Evolutionary conservation across 2,113 vertebrate genomes (phyloP), one percentile per base, ranked within the genome.

Genomic region (Tachuris rubrigastra): DNA sequence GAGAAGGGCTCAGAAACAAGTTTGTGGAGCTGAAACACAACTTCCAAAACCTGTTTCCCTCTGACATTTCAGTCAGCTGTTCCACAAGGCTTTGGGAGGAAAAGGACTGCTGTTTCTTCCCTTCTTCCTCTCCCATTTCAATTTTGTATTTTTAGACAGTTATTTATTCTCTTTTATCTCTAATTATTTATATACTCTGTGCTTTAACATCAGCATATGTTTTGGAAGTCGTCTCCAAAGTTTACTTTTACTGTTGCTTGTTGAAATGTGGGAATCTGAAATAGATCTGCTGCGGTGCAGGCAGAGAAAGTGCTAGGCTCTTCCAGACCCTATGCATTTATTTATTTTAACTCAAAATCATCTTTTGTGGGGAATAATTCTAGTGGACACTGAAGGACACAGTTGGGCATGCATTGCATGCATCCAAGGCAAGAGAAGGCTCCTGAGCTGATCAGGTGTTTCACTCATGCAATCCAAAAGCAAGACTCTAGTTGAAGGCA

Each of bases 31-130:
- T 92, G 89, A 96, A 96, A 90, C 60, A 82, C 83, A 93, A 67
- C 83, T 75, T 86, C 79, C 80, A 85, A 97, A 98, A 95, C 71
- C 80, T 97, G 85, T 87, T 91, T 96, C 58, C 82, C 85, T 96
- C 97, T 96, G 93, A 94, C 95, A 97, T 96, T 97, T 96, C 73
- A 58, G 83, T 98, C 90, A 97, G 87, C 82, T 97, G 92, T 93
- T 96, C 95, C 84, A 76, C 92, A 93, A 90, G 90, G 53, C 94
- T 94, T 95, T 79, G 63, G 68, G 93, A 58, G 68, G 97, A 97
- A 89, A 65, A 78, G 22, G 13, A 60, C 33, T 85, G 56, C 31
- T 76, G 14, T 62, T 96, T 82, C 31, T 93, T 89, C 35, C 58
- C 28, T 89, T 96, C 92, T 96, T 46, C 35, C 55, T 76, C 16